Evolutionary conservation across 2,888 invertebrate genomes (phyloP).

Genomic region (Entomobrya multifasciata): DNA sequence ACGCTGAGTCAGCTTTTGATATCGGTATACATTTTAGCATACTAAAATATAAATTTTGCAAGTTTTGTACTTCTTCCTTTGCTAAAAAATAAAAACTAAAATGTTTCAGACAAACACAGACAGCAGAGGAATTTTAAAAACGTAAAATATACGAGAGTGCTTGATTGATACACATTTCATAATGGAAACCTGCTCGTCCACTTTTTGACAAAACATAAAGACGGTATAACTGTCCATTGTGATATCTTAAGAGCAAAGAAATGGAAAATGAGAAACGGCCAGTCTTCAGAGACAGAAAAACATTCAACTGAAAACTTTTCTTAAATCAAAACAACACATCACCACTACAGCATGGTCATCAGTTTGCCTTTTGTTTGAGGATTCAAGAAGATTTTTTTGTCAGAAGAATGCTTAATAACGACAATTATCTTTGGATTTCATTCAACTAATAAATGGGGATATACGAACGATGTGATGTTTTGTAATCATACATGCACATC

Average conservation of each 20-base stretch:
- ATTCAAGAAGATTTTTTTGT: background rate
- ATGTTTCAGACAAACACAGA: background rate
- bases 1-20: slow-evolving; percentile 27
- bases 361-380: background rate
- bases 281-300: background rate
- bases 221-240: too few relatives aligned
- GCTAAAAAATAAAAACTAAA: background rate
- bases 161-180: slow-evolving; percentile 60
- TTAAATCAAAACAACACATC: slow-evolving; percentile 8
- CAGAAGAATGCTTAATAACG: slow-evolving; percentile 55
- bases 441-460: slow-evolving; percentile 56
- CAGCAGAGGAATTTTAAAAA: background rate
- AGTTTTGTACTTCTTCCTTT: too few relatives aligned
- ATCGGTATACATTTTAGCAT: slow-evolving; percentile 12
- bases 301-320: slow-evolving; percentile 16
- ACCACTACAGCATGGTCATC: background rate
- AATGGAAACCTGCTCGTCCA: slow-evolving; percentile 58
- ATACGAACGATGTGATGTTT: slow-evolving; percentile 45
- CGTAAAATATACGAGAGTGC: background rate
- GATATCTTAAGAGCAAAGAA: too few relatives aligned
- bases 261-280: background rate
- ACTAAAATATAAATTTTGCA: too few relatives aligned
- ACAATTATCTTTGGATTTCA: slow-evolving; percentile 58
- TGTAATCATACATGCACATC: too few relatives aligned
- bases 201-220: slow-evolving; percentile 55